phyloP scores from a whole-genome alignment of 2,113 vertebrate species.

The Gnathonemus echidnorhynchus region DNA sequence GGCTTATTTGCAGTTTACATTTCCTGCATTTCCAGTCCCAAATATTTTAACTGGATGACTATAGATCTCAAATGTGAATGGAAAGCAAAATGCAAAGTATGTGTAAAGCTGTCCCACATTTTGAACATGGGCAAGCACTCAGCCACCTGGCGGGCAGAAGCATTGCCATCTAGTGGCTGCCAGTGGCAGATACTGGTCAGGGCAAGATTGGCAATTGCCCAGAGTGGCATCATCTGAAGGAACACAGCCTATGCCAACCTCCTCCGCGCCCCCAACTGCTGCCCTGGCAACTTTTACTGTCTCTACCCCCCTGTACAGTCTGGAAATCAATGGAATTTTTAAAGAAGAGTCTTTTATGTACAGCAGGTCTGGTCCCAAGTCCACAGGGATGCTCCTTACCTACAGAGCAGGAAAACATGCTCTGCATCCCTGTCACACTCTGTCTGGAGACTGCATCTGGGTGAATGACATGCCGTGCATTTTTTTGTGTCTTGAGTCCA shows the following conservation, averaged over 20 bases:
- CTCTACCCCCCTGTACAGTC: too few species aligned
- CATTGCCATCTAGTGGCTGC: background rate
- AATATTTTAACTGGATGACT: background rate
- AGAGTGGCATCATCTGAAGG: background rate
- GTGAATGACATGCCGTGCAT: too few species aligned
- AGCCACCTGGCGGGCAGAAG: background rate
- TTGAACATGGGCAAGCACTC: background rate
- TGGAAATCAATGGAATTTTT: background rate
- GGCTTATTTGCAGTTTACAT: background rate
- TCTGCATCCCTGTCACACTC: background rate
- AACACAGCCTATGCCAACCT: too few species aligned
- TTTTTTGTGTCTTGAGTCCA: too few species aligned
- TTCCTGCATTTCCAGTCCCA: background rate
- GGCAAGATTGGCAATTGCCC: background rate
- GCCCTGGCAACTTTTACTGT: too few species aligned
- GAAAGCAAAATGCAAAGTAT: background rate
- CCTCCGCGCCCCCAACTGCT: too few species aligned
- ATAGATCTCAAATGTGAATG: background rate
- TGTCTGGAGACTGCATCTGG: background rate
- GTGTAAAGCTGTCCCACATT: background rate
- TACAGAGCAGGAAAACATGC: background rate
- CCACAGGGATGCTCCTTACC: background rate
- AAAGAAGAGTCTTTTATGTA: background rate
- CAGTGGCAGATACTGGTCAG: background rate
- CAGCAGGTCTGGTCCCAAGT: background rate